A percentile compares a stretch with the other conserved stretches of the same genome.
Evolutionary conservation across 2,888 invertebrate species (phyloP).

Genomic region (Athalia rosae): DNA sequence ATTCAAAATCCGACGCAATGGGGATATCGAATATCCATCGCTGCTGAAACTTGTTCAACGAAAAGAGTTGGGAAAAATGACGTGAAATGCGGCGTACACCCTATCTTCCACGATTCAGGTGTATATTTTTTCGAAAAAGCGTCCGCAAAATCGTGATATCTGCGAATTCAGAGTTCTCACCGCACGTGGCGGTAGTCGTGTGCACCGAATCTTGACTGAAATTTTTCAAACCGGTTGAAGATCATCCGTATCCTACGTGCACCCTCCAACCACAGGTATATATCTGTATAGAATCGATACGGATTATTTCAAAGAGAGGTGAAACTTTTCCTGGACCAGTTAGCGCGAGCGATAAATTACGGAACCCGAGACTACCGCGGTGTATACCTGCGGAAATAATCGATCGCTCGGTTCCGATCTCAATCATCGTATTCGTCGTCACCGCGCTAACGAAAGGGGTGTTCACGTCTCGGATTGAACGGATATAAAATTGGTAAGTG

Average conservation of each 20-base stretch:
- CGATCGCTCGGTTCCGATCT: slow-evolving; percentile 5
- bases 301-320: slow-evolving; percentile 35
- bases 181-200: not conserved
- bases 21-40: too few species aligned
- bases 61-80: too few species aligned
- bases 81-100: not conserved
- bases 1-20: too few species aligned
- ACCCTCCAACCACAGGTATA: slow-evolving; percentile 35
- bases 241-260: slow-evolving; percentile 3
- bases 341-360: slow-evolving; percentile 26
- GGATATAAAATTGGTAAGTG: too few species aligned
- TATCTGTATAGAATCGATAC: slow-evolving; percentile 20
- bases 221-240: slow-evolving; percentile 35
- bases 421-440: not conserved
- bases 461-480: too few species aligned
- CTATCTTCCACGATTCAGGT: not conserved
- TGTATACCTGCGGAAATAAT: not conserved
- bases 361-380: not conserved
- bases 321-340: slow-evolving; percentile 30
- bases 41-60: too few species aligned
- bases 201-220: slow-evolving; percentile 22
- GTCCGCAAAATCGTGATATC: not conserved
- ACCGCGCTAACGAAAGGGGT: not conserved
- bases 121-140: not conserved
- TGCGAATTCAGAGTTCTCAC: slow-evolving; percentile 34